Percentiles rank a stretch among this genome's conserved stretches.
Evolutionary conservation across 2,797 vertebrate genomes (phyloP).

Genomic region (Lagocephalus sceleratus): DNA sequence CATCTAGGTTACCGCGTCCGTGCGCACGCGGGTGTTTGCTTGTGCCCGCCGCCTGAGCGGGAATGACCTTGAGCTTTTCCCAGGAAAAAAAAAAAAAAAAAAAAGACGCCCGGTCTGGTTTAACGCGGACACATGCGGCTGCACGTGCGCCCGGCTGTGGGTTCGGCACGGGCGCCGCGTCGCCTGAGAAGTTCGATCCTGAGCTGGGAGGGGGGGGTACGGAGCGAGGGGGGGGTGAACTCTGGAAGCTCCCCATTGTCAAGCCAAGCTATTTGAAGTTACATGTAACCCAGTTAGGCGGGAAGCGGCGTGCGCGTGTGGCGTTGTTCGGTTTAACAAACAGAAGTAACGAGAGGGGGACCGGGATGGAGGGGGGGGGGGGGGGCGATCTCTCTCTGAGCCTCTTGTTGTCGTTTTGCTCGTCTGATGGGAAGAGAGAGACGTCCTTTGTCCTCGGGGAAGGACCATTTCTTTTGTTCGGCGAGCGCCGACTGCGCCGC

Average conservation of each 20-base stretch:
- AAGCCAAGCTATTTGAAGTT: conserved; percentile 76
- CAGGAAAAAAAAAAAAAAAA: conserved; percentile 25
- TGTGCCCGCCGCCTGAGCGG: conserved; percentile 6
- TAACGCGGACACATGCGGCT: conserved; percentile 39
- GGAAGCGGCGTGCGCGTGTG: conserved; percentile 52
- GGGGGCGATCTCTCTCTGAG: conserved; percentile 29
- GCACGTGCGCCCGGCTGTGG: conserved; percentile 36
- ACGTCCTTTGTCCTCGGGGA: conserved; percentile 53
- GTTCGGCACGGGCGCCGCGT: conserved; percentile 10
- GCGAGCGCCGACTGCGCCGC: conserved; percentile 48
- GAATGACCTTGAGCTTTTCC: conserved; percentile 59
- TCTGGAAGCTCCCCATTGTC: conserved; percentile 72
- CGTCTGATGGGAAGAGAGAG: conserved; percentile 20
- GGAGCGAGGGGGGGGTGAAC: conserved; percentile 60
- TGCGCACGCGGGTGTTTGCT: conserved; percentile 3
- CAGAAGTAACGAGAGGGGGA: conserved; percentile 21
- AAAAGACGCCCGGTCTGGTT: neutral
- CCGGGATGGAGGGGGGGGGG: conserved; percentile 50
- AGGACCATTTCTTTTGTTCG: conserved; percentile 60
- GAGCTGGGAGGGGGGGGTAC: conserved; percentile 32
- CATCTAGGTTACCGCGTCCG: conserved; percentile 45
- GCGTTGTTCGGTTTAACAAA: conserved; percentile 37
- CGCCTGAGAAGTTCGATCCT: conserved; percentile 4
- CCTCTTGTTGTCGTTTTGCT: too few species aligned
- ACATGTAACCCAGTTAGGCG: conserved; percentile 75